Conservation (phyloP, 2,797 vertebrate genomes). For the Triplophysa yarkandensis region DNA sequence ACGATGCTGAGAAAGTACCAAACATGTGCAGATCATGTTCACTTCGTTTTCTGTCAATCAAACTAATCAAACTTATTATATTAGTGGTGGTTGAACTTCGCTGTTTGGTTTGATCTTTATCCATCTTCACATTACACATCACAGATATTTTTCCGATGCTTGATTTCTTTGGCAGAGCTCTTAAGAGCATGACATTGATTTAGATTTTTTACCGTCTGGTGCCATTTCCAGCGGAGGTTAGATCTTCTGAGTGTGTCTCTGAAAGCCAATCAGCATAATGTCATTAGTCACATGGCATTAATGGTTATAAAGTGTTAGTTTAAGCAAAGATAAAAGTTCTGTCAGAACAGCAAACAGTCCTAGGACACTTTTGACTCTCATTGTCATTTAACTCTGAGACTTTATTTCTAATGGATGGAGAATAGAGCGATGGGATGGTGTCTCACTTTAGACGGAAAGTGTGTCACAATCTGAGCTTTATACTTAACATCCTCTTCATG, state of each 20-base stretch:
- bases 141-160: neutral
- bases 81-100: neutral
- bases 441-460: conserved; percentile 61
- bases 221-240: neutral
- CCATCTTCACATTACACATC: neutral
- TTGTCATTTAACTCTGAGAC: conserved; percentile 49
- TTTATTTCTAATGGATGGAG: conserved; percentile 66
- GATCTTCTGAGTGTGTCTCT: neutral
- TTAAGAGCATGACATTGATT: neutral
- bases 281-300: neutral
- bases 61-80: neutral
- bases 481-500: conserved; percentile 4
- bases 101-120: neutral
- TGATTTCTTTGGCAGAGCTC: neutral
- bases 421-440: conserved; percentile 39
- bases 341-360: no score
- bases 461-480: conserved; percentile 35
- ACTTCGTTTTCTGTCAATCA: neutral
- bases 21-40: neutral
- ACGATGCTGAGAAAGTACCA: conserved; percentile 35
- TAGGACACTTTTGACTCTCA: no score
- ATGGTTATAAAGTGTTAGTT: no score
- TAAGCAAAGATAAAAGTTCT: no score
- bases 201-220: neutral
- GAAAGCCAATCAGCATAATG: neutral